phyloP scores from a whole-genome alignment of 92 coral and sea anemone species.

The Porites divaricata region DNA sequence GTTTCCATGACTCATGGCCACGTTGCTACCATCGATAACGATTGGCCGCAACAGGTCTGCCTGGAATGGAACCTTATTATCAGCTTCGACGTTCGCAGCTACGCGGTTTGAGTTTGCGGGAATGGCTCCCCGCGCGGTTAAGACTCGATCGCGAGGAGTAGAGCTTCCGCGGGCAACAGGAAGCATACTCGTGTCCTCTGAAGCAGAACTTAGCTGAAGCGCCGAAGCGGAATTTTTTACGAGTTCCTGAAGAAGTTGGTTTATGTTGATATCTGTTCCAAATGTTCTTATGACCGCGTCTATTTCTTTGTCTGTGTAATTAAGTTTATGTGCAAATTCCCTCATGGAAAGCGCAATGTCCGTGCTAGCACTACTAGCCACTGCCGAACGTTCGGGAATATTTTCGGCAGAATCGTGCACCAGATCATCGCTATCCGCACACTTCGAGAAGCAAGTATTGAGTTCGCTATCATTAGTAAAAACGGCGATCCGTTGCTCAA shows the following conservation, averaged over 20 bases:
- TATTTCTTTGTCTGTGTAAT: conserved; percentile 77
- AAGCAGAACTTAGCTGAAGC: conserved; percentile 27
- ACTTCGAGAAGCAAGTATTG: not conserved
- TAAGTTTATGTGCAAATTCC: conserved; percentile 90
- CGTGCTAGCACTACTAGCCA: not conserved
- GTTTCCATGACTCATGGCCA: conserved; percentile 97
- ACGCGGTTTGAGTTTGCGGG: not conserved
- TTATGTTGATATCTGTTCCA: conserved; percentile 78
- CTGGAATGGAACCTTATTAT: not conserved
- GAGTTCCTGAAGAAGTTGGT: conserved; percentile 82
- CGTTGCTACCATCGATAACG: conserved; percentile 98
- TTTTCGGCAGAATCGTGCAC: conserved; percentile 30
- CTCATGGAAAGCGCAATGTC: conserved; percentile 63
- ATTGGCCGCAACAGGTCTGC: conserved; percentile 66
- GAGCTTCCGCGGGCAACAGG: conserved; percentile 30
- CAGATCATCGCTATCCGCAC: conserved; percentile 3
- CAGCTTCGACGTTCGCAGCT: not conserved
- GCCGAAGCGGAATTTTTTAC: conserved; percentile 69
- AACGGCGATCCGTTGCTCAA: conserved; percentile 5
- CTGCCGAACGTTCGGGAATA: conserved; percentile 13
- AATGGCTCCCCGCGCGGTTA: not conserved
- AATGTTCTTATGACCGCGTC: conserved; percentile 81
- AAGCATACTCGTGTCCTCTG: conserved; percentile 31
- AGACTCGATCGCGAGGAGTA: not conserved
- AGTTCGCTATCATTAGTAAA: conserved; percentile 3